Conservation (phyloP, 2,888 invertebrate species). For the Ochropleura plecta region DNA sequence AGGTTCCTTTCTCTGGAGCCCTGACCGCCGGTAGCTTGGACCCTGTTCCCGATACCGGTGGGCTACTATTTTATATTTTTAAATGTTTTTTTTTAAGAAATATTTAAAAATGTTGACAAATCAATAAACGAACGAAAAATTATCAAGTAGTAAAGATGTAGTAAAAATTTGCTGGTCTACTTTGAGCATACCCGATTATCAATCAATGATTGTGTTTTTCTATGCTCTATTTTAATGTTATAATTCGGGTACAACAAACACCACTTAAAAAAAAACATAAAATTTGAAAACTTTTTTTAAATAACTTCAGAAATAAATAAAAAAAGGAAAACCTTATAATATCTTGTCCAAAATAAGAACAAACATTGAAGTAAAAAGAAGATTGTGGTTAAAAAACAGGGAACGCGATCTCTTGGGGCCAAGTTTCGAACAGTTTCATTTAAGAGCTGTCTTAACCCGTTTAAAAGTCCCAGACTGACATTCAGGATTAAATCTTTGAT, state of each 20-base stretch:
- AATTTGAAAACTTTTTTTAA: background rate
- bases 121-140: too few species aligned
- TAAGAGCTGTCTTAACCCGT: constrained; percentile 39
- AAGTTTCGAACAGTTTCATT: constrained; percentile 49
- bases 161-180: too few species aligned
- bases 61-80: too few species aligned
- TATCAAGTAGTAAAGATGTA: too few species aligned
- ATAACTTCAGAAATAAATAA: constrained; percentile 2
- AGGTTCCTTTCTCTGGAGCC: too few species aligned
- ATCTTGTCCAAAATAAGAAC: constrained; percentile 25
- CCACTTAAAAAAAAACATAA: background rate
- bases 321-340: background rate
- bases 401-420: constrained; percentile 22
- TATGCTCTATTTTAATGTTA: background rate
- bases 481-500: constrained; percentile 40
- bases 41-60: too few species aligned
- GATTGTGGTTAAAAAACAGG: background rate
- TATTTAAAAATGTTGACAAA: too few species aligned
- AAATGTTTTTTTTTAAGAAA: too few species aligned
- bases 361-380: constrained; percentile 25
- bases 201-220: too few species aligned
- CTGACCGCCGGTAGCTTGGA: too few species aligned
- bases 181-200: too few species aligned
- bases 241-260: background rate
- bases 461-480: constrained; percentile 36